A percentile compares a stretch with the other conserved stretches of the same genome.
These are phyloP conservation scores for Hylyphantes graminicola DNA, from an alignment of 1,140 invertebrate species.

Conservation along the genomic window DNA sequence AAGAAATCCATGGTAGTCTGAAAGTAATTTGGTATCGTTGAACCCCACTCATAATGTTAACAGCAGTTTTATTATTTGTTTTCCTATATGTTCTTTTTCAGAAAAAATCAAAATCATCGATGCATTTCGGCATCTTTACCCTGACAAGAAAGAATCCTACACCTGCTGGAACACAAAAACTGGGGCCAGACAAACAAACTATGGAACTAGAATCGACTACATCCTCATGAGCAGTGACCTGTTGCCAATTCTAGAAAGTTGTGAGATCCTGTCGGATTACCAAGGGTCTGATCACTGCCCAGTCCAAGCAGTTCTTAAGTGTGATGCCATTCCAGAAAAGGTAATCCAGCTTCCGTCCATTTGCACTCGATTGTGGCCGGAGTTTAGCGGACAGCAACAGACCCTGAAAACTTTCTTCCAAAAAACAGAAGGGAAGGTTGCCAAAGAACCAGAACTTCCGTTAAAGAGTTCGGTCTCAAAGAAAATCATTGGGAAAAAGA, in stretches of 20 bases:
- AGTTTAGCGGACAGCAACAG: constrained; percentile 72
- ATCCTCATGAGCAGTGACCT: constrained; percentile 69
- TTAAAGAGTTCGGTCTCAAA: background rate
- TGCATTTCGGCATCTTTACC: constrained; percentile 71
- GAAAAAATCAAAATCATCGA: constrained; percentile 69
- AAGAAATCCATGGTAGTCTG: too few species aligned
- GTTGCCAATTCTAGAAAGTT: constrained; percentile 65
- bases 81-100: constrained; percentile 48
- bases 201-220: constrained; percentile 73
- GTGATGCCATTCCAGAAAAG: constrained; percentile 62
- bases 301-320: constrained; percentile 67
- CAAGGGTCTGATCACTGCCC: constrained; percentile 75
- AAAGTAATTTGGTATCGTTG: too few species aligned
- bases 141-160: constrained; percentile 68
- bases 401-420: constrained; percentile 70
- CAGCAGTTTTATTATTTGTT: too few species aligned
- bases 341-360: constrained; percentile 66
- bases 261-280: constrained; percentile 69
- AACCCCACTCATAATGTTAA: too few species aligned
- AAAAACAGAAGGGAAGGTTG: constrained; percentile 11
- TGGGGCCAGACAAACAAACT: constrained; percentile 72
- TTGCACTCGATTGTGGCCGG: constrained; percentile 71
- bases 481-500: constrained; percentile 8
- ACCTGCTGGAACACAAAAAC: constrained; percentile 73
- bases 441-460: background rate